A percentile compares a stretch with the other conserved stretches of the same genome.
Evolutionary conservation across 2,113 vertebrate genomes (phyloP).

Genomic region (Gorsachius goisagi): DNA sequence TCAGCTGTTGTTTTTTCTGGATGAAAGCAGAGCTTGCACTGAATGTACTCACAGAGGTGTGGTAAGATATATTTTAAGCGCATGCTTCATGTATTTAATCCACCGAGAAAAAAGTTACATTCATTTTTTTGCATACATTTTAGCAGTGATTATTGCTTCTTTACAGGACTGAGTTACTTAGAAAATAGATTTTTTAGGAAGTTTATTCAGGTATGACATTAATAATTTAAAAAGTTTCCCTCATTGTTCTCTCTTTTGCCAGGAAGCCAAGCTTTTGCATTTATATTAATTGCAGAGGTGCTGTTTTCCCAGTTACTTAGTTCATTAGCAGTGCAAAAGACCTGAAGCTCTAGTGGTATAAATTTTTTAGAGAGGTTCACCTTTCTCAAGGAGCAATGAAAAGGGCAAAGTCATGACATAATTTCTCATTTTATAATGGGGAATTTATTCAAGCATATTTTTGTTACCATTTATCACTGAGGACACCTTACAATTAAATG

Average conservation of each 20-base stretch:
- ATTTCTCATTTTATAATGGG: conserved; percentile 68
- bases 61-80: background rate
- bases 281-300: background rate
- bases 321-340: conserved; percentile 61
- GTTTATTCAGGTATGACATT: background rate
- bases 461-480: conserved; percentile 40
- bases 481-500: conserved; percentile 59
- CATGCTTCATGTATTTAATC: background rate
- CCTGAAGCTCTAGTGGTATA: background rate
- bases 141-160: background rate
- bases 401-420: conserved; percentile 57
- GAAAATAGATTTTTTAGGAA: background rate
- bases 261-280: background rate
- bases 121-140: background rate
- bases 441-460: conserved; percentile 66
- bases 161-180: background rate
- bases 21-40: background rate
- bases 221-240: background rate
- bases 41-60: background rate
- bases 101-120: background rate
- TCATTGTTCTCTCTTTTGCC: background rate
- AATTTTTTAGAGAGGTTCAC: conserved; percentile 57
- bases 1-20: background rate
- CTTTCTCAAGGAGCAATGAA: conserved; percentile 61
- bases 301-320: conserved; percentile 22